Evolutionary conservation across 2,113 vertebrate species (phyloP), one percentile per base, ranked within the genome.

Genomic region (Paramisgurnus dabryanus): DNA sequence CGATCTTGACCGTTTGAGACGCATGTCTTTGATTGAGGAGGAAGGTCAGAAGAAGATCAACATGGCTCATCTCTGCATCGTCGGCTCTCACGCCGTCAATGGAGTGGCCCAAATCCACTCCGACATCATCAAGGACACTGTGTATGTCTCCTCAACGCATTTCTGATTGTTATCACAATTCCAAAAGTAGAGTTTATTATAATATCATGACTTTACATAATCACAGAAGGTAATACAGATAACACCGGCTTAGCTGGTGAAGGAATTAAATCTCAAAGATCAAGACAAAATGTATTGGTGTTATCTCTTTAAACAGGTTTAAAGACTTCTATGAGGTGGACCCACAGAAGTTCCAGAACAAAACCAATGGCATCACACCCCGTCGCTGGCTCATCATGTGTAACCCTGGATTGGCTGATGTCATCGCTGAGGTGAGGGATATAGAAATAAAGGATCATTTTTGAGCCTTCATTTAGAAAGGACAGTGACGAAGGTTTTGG

Each of bases 311-410:
- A 4, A 73, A 6, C 89, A 97, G 96, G 41, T 97, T 97, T 86
- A 97, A 95, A 87, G 96, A 97, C 89, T 97, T 97, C 91, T 97
- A 95, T 8, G 95, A 97, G 79, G 88, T 96, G 86, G 96, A 97
- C 83, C 96, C 96, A 6, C 75, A 94, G 15, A 97, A 97, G 83
- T 97, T 97, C 88, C 96, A 97, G 87, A 97, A 97, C 87, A 97
- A 97, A 87, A 97, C 96, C 77, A 97, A 97, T 1, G 96, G 96
- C 67, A 97, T 97, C 86, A 97, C 96, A n/a, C 96, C 96, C 1
- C 94, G 96, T 17, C 96, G 96, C 76, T 97, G 96, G 96, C 88
- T 97, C 82, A 94, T 96, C 10, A 92, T 97, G 89, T 97, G 95
- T 85, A 97, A 97, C 87, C 94, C 96, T 0, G 95, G 96, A 7